These are phyloP conservation scores for Sebastes nivosus DNA, from an alignment of 2,797 vertebrate genomes.

Conservation along the genomic window DNA sequence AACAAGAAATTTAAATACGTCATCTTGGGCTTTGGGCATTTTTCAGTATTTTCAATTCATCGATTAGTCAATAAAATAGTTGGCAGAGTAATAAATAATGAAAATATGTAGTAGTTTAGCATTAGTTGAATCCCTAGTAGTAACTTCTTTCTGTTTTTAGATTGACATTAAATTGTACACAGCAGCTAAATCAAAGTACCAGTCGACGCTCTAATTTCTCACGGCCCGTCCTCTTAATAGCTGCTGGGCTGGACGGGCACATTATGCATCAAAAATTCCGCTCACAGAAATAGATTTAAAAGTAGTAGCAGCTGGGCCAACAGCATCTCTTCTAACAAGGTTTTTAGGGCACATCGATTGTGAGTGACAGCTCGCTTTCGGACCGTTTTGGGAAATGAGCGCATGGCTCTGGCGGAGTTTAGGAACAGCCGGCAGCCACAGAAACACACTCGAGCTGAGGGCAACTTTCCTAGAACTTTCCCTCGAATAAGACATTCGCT, in stretches of 20 bases:
- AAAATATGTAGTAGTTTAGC: background rate
- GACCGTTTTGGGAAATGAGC: constrained; percentile 63
- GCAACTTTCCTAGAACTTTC: constrained; percentile 60
- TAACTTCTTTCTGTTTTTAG: background rate
- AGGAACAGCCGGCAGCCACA: constrained; percentile 61
- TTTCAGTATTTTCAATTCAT: background rate
- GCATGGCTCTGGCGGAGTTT: constrained; percentile 46
- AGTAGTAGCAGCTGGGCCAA: constrained; percentile 63
- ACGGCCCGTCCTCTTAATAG: constrained; percentile 42
- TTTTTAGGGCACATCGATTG: constrained; percentile 71
- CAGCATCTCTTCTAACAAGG: constrained; percentile 66
- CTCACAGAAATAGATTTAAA: constrained; percentile 64
- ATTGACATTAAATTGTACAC: background rate
- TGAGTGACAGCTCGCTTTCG: constrained; percentile 72
- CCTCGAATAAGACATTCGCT: constrained; percentile 40
- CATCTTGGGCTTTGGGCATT: background rate
- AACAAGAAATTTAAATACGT: background rate
- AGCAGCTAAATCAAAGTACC: constrained; percentile 38
- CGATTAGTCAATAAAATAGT: background rate
- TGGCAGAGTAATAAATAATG: background rate
- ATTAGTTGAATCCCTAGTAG: no score
- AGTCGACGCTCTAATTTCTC: constrained; percentile 42
- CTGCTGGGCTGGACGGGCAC: constrained; percentile 45
- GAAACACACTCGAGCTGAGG: constrained; percentile 27
- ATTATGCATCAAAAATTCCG: constrained; percentile 46